Conservation (phyloP, 1,140 invertebrate species). For the Melipona quadrifasciata region DNA sequence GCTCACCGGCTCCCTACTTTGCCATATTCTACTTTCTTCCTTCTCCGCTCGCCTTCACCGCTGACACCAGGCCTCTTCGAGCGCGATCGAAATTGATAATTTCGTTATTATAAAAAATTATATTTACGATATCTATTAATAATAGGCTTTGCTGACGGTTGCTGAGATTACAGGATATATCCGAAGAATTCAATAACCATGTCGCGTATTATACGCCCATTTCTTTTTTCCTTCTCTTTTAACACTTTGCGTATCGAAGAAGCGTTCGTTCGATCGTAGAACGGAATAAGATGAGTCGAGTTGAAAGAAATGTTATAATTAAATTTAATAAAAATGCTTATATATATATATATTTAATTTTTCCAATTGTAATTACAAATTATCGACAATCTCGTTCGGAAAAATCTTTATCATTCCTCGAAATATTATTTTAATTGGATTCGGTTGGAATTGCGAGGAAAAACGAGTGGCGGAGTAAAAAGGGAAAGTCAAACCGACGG, state of each 20-base stretch:
- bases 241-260: not conserved
- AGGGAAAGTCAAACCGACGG: not conserved
- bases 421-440: too few relatives aligned
- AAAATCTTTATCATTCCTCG: too few relatives aligned
- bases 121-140: not conserved
- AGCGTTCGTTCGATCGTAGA: not conserved
- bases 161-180: not conserved
- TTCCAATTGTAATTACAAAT: too few relatives aligned
- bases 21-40: conserved; percentile 33
- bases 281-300: too few relatives aligned
- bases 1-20: conserved; percentile 18
- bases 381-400: too few relatives aligned
- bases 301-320: too few relatives aligned
- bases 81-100: not conserved
- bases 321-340: too few relatives aligned
- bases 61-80: not conserved
- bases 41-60: not conserved
- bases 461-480: not conserved
- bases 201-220: not conserved
- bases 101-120: not conserved
- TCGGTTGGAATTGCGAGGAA: not conserved
- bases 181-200: not conserved
- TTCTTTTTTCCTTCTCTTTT: too few relatives aligned
- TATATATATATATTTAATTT: too few relatives aligned
- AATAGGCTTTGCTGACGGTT: not conserved